Conservation (phyloP, 2,113 vertebrate genomes). For the Ptilorrhoa leucosticta region DNA sequence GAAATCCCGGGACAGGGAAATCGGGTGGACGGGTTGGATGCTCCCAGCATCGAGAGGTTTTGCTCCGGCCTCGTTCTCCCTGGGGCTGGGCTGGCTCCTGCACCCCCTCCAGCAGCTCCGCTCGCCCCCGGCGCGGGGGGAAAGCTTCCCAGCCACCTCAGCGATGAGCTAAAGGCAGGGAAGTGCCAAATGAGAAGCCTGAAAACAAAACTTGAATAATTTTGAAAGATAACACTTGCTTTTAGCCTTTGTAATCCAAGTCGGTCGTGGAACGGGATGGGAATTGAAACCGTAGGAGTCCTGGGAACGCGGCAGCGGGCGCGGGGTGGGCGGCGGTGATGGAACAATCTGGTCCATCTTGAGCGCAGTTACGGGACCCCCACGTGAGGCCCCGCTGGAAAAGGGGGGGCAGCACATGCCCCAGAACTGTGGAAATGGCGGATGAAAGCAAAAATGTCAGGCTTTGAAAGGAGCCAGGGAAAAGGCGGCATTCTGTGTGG, state of each 20-base stretch:
- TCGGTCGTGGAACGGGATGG: neutral
- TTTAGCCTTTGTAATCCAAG: neutral
- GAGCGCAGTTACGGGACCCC: neutral
- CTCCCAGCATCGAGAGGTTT: neutral
- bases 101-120: neutral
- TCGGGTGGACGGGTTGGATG: rapidly evolving
- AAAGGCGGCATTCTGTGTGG: slow-evolving; percentile 27
- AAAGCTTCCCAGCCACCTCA: neutral
- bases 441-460: slow-evolving; percentile 63
- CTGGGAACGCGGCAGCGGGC: neutral
- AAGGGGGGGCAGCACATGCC: neutral
- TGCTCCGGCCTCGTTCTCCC: neutral
- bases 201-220: neutral
- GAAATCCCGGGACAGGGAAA: rapidly evolving
- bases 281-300: neutral
- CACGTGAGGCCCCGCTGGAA: neutral
- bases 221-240: neutral
- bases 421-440: neutral
- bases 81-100: neutral
- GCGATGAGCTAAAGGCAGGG: neutral
- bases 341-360: neutral
- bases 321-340: neutral
- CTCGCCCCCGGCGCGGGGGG: neutral
- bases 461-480: slow-evolving; percentile 19
- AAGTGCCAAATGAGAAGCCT: neutral